Evolutionary conservation across 2,113 vertebrate species (phyloP).

Genomic region (Perognathus longimembris): DNA sequence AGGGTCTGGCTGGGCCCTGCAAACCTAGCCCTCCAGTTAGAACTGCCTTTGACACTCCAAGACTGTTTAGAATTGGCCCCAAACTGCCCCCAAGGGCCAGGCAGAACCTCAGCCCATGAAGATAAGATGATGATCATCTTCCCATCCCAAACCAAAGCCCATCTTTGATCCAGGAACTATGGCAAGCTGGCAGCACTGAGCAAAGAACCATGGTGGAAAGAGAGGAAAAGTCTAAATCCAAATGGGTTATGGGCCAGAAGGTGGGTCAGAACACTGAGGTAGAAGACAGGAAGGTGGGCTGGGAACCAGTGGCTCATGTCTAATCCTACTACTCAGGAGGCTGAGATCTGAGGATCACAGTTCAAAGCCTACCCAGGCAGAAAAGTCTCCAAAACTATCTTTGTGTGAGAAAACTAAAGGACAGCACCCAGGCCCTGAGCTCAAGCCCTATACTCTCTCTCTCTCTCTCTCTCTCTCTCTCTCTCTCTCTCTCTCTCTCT

Average conservation of each 20-base stretch:
- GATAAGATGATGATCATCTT: neutral
- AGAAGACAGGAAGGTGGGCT: neutral
- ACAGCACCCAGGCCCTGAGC: too few relatives aligned
- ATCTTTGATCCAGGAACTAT: neutral
- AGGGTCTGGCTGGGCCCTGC: neutral
- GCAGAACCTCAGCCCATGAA: neutral
- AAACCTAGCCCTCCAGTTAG: neutral
- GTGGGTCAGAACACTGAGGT: neutral
- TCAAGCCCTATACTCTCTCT: too few relatives aligned
- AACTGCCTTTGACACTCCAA: neutral
- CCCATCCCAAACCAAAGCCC: neutral
- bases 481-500: too few relatives aligned
- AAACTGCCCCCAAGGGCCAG: neutral
- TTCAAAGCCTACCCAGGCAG: too few relatives aligned
- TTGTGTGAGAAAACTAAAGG: too few relatives aligned
- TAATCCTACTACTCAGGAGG: too few relatives aligned
- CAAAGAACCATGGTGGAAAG: fast-evolving
- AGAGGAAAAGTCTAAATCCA: neutral
- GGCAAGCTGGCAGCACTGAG: neutral
- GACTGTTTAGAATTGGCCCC: neutral
- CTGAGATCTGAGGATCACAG: too few relatives aligned
- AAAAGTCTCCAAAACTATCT: too few relatives aligned
- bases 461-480: too few relatives aligned
- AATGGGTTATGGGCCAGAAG: neutral
- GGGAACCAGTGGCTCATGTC: too few relatives aligned